A percentile compares a stretch with the other conserved stretches of the same genome.
Evolutionary conservation across 2,113 vertebrate genomes (phyloP).

Genomic region (Aldabrachelys gigantea): DNA sequence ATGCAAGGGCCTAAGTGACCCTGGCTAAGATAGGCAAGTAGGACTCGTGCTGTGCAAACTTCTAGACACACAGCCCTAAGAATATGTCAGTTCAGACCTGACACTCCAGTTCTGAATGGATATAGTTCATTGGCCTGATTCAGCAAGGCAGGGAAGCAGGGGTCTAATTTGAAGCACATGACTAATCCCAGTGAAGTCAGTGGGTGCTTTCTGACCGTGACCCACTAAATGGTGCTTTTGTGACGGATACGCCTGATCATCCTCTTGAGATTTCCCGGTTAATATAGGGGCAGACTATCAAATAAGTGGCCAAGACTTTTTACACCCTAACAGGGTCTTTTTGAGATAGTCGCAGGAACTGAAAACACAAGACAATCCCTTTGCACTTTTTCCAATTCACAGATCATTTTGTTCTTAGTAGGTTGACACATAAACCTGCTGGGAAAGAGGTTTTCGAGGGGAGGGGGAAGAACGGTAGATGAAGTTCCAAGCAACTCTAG

Average conservation of each 20-base stretch:
- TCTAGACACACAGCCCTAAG: rapidly evolving
- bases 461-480: background rate
- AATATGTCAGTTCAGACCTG: background rate
- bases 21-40: background rate
- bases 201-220: background rate
- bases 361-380: background rate
- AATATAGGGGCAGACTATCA: background rate
- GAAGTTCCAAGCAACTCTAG: background rate
- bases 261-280: background rate
- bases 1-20: background rate
- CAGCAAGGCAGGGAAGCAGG: background rate
- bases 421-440: background rate
- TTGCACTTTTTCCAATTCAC: background rate
- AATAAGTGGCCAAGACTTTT: background rate
- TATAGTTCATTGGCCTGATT: background rate
- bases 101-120: rapidly evolving
- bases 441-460: background rate
- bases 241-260: background rate
- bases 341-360: background rate
- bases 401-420: background rate
- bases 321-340: background rate
- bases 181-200: background rate
- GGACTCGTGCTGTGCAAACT: background rate
- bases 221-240: background rate
- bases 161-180: background rate